Evolutionary conservation across 1,140 invertebrate genomes (phyloP).

Genomic region (Saccostrea echinata): DNA sequence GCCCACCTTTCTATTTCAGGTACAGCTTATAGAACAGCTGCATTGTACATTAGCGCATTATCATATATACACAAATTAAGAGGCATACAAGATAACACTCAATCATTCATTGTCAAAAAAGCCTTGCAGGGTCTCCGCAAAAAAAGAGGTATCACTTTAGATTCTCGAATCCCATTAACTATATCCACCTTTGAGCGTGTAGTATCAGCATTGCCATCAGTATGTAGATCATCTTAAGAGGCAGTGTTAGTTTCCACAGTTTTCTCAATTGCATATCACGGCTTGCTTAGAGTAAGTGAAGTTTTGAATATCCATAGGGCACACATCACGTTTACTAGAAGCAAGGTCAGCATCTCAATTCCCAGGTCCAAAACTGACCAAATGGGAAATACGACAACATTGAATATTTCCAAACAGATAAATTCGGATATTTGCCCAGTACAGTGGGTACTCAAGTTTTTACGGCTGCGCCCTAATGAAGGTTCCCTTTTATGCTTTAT

Average conservation of each 20-base stretch:
- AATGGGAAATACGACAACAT: neutral
- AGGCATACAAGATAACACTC: neutral
- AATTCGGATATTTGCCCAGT: neutral
- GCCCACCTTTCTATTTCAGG: neutral
- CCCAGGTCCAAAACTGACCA: neutral
- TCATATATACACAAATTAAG: neutral
- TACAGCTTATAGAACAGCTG: neutral
- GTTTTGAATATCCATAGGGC: neutral
- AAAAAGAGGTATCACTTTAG: neutral
- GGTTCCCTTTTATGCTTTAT: neutral
- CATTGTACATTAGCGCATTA: neutral
- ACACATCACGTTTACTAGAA: neutral
- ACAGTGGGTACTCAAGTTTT: neutral
- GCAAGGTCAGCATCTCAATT: neutral
- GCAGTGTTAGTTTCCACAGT: neutral
- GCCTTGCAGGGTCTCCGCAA: neutral
- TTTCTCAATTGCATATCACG: neutral
- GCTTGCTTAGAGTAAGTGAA: neutral
- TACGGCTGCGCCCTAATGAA: neutral
- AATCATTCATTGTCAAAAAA: conserved; percentile 8
- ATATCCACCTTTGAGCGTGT: neutral
- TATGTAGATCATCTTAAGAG: neutral
- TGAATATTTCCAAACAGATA: neutral
- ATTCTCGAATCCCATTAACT: neutral
- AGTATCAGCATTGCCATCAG: neutral